A percentile compares a stretch with the other conserved stretches of the same genome.
phyloP scores from a whole-genome alignment of 1,140 invertebrate genomes.

The Anoplolepis gracilipes region DNA sequence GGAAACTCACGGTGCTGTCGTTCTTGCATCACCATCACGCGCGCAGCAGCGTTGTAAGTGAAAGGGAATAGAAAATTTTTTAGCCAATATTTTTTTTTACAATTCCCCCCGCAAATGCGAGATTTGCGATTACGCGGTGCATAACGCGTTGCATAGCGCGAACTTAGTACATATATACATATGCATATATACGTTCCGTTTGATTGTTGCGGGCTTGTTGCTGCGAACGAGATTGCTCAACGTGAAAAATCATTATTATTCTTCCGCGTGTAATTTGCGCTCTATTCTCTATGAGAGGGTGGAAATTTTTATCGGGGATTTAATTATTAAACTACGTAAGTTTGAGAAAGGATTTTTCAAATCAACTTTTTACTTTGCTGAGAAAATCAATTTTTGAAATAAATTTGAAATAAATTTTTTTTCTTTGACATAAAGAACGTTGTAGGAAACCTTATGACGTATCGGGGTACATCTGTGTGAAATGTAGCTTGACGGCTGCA shows the following conservation, averaged over 20 bases:
- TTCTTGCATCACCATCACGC: slow-evolving; percentile 62
- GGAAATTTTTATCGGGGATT: not conserved
- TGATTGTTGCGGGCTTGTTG: slow-evolving; percentile 18
- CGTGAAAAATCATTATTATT: not conserved
- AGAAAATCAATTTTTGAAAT: too few relatives aligned
- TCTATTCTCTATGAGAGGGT: not conserved
- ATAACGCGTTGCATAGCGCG: slow-evolving; percentile 16
- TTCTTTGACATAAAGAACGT: not conserved
- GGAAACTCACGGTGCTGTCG: slow-evolving; percentile 61
- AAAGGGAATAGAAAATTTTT: slow-evolving; percentile 74
- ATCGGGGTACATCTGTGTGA: not conserved
- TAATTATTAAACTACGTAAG: not conserved
- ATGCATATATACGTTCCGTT: not conserved
- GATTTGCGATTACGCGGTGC: slow-evolving; percentile 51
- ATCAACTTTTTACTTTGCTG: not conserved
- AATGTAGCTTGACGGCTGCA: slow-evolving; percentile 13
- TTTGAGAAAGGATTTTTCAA: not conserved
- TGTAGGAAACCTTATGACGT: slow-evolving; percentile 20
- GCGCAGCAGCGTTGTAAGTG: slow-evolving; percentile 47
- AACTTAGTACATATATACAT: too few relatives aligned
- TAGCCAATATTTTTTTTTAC: slow-evolving; percentile 31
- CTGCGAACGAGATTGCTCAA: slow-evolving; percentile 16
- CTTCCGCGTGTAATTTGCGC: slow-evolving; percentile 12
- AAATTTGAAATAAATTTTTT: too few relatives aligned
- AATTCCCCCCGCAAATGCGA: slow-evolving; percentile 5